Conservation (phyloP, 2,113 vertebrate species). For the Xyliphius kryptos region DNA sequence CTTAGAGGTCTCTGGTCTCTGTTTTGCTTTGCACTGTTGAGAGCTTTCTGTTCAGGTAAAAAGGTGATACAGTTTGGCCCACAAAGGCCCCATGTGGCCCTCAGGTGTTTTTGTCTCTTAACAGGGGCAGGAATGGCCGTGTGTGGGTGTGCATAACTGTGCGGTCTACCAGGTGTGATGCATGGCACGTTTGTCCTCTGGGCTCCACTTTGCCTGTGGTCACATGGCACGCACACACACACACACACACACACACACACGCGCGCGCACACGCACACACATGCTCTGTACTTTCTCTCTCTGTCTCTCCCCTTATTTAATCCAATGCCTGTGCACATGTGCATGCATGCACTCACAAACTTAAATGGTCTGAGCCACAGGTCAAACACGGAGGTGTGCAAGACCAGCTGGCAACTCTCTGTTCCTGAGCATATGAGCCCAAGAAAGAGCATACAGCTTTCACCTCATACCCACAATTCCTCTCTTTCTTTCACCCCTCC, state of each 20-base stretch:
- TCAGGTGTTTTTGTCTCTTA: constrained; percentile 6
- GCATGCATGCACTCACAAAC: background rate
- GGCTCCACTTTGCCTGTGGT: constrained; percentile 55
- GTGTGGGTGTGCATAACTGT: constrained; percentile 40
- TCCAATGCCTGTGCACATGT: constrained; percentile 41
- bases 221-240: constrained; percentile 52
- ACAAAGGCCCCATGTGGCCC: constrained; percentile 28
- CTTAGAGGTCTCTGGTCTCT: background rate
- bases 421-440: constrained; percentile 54
- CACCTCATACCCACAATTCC: constrained; percentile 53
- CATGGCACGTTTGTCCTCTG: constrained; percentile 58
- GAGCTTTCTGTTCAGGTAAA: constrained; percentile 50
- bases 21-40: too few relatives aligned
- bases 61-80: constrained; percentile 49
- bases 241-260: constrained; percentile 11
- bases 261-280: constrained; percentile 3
- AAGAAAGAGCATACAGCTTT: constrained; percentile 54
- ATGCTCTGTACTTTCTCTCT: too few relatives aligned
- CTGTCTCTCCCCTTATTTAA: too few relatives aligned
- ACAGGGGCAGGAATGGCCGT: constrained; percentile 20
- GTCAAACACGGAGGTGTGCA: constrained; percentile 67
- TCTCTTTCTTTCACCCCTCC: constrained; percentile 16
- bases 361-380: constrained; percentile 46
- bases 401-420: constrained; percentile 72
- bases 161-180: constrained; percentile 65